These are phyloP conservation scores for Enteromius trimaculatus DNA, from an alignment of 2,797 vertebrate genomes.

Conservation along the genomic window DNA sequence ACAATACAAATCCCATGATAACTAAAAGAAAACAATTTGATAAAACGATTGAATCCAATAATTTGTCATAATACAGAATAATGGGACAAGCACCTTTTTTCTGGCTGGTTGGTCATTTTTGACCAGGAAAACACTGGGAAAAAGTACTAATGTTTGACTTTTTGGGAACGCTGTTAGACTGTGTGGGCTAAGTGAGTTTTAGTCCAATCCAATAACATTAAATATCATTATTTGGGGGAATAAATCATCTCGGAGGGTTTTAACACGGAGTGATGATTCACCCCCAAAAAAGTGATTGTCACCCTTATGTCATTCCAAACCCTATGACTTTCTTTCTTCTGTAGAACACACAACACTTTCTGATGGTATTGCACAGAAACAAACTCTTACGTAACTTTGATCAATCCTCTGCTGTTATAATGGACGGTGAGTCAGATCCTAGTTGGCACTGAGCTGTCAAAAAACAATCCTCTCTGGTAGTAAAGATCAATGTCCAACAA, in stretches of 20 bases:
- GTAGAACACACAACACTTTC: background rate
- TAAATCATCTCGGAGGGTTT: background rate
- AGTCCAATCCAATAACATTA: background rate
- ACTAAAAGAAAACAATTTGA: background rate
- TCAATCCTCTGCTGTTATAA: slow-evolving; percentile 14
- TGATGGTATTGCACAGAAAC: background rate
- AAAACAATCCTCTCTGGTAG: background rate
- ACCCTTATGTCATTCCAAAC: background rate
- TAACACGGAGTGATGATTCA: background rate
- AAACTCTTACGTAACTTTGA: background rate
- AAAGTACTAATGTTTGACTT: background rate
- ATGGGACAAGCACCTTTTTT: background rate
- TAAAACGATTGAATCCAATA: background rate
- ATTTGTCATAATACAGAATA: background rate
- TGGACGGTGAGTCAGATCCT: slow-evolving; percentile 5
- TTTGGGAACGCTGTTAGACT: background rate
- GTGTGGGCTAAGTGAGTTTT: background rate
- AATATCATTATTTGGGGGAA: background rate
- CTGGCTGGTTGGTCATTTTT: background rate
- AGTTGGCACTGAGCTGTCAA: background rate
- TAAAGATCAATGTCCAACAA: slow-evolving; percentile 40
- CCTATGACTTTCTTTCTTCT: background rate
- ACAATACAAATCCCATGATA: background rate
- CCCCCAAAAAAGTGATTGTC: background rate
- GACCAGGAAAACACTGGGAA: background rate